These are phyloP conservation scores for Oscheius sp. DNA, from an alignment of 2,888 invertebrate genomes.

Conservation along the genomic window DNA sequence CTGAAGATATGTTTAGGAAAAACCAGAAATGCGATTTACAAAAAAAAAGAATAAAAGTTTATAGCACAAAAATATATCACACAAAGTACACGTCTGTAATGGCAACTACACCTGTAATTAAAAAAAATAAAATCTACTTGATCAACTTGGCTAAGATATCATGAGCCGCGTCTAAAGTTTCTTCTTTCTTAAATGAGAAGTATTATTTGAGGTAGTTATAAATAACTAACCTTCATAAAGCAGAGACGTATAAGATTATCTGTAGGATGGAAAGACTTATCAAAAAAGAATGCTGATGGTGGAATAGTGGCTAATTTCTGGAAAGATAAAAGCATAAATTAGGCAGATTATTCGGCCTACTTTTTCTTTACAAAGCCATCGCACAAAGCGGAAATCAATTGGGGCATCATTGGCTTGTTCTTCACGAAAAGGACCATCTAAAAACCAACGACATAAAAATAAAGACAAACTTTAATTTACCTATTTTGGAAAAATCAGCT, in stretches of 20 bases:
- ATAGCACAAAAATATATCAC: not conserved
- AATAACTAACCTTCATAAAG: constrained; percentile 65
- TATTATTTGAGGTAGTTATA: not conserved
- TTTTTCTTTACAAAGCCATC: constrained; percentile 91
- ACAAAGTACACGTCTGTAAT: not conserved
- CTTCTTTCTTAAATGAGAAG: constrained; percentile 55
- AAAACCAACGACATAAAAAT: constrained; percentile 1
- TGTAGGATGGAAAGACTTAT: constrained; percentile 55
- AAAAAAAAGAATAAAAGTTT: not conserved
- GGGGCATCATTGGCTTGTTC: constrained; percentile 72
- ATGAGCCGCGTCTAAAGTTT: constrained; percentile 66
- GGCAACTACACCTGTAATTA: not conserved
- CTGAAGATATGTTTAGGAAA: not conserved
- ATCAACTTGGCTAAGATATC: constrained; percentile 53
- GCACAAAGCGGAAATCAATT: constrained; percentile 89
- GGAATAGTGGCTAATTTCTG: constrained; percentile 92
- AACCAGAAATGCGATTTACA: not conserved
- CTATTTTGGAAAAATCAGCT: constrained; percentile 84
- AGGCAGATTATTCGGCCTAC: constrained; percentile 45
- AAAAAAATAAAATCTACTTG: not conserved
- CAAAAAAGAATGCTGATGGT: constrained; percentile 90
- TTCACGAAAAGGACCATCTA: constrained; percentile 73
- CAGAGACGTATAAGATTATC: constrained; percentile 67
- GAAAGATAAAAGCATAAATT: constrained; percentile 3
- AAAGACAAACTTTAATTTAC: constrained; percentile 37